Conservation (phyloP, 2,888 invertebrate genomes). For the Orthosia cruda region DNA sequence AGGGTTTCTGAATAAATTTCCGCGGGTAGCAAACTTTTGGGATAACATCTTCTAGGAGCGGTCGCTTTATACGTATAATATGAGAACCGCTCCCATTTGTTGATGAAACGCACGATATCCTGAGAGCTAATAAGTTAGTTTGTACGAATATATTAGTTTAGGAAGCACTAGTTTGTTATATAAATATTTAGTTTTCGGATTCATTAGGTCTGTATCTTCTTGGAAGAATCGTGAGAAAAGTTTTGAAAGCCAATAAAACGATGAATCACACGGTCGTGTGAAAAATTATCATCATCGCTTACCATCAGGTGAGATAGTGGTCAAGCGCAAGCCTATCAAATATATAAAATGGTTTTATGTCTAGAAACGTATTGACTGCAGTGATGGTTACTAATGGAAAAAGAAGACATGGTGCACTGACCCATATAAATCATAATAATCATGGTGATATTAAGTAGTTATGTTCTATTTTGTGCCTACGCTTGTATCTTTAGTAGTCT, state of each 20-base stretch:
- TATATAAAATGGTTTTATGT: not conserved
- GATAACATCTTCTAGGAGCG: constrained; percentile 59
- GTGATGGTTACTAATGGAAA: not conserved
- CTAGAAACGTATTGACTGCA: not conserved
- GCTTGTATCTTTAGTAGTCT: too few species aligned
- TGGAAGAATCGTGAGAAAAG: not conserved
- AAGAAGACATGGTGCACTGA: not conserved
- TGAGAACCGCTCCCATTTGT: constrained; percentile 41
- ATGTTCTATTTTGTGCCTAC: too few species aligned
- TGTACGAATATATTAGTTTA: constrained; percentile 34
- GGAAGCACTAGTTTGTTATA: constrained; percentile 6
- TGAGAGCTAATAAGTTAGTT: constrained; percentile 45
- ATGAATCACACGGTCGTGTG: not conserved
- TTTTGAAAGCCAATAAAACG: not conserved
- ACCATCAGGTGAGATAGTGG: too few species aligned
- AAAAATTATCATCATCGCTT: too few species aligned
- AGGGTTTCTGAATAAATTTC: constrained; percentile 64
- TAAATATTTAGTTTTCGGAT: constrained; percentile 33
- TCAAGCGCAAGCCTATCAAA: too few species aligned
- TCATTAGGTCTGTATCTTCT: not conserved
- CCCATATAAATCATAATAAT: not conserved
- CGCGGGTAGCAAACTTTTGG: constrained; percentile 55
- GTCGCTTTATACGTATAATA: constrained; percentile 49
- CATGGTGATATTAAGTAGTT: not conserved
- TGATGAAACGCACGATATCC: constrained; percentile 42